Conservation (phyloP, 2,888 invertebrate species). For the Girardia tigrina region DNA sequence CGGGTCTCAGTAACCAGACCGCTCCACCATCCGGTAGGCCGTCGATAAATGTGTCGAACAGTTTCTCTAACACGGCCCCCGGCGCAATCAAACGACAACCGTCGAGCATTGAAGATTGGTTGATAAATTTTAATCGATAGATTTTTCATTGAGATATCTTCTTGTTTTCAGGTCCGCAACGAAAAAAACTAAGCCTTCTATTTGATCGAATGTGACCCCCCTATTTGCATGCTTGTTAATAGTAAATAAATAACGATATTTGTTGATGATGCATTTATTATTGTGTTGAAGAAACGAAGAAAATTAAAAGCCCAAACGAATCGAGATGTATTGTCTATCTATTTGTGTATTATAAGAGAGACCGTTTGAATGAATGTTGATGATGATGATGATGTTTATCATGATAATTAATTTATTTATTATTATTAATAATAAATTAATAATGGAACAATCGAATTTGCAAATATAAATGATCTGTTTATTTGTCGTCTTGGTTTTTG, state of each 20-base stretch:
- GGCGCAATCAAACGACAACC: background rate
- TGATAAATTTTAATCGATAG: background rate
- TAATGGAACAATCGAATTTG: background rate
- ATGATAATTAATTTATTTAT: too few species aligned
- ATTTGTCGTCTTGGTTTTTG: background rate
- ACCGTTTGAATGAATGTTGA: background rate
- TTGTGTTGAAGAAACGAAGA: background rate
- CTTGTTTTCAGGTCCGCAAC: background rate
- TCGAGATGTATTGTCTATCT: slow-evolving; percentile 1
- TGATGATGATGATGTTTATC: background rate
- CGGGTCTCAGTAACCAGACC: background rate
- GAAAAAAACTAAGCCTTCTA: background rate
- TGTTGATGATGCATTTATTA: slow-evolving; percentile 7
- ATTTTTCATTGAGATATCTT: background rate
- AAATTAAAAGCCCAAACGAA: background rate
- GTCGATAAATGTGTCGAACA: background rate
- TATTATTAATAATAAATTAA: background rate
- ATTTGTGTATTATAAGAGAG: slow-evolving; percentile 7
- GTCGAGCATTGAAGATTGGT: background rate
- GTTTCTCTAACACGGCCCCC: background rate
- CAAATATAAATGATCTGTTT: slow-evolving; percentile 1
- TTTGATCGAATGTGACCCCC: background rate
- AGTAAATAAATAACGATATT: too few species aligned
- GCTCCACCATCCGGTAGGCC: background rate
- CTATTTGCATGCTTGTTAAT: background rate